Conservation (phyloP, 2,113 vertebrate species). For the Crotalus helleri region DNA sequence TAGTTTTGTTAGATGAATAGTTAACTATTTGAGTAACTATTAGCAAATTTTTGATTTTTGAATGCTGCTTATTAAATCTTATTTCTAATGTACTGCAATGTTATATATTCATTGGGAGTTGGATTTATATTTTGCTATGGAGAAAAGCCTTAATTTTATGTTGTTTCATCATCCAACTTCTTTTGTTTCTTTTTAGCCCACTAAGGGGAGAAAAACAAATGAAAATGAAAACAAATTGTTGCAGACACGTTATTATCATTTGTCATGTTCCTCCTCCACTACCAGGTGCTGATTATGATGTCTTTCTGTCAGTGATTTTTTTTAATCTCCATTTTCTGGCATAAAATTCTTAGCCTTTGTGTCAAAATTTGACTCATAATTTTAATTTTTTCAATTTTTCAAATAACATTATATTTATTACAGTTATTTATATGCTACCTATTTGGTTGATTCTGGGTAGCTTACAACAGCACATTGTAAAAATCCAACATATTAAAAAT, state of each 20-base stretch:
- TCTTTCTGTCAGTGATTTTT: not conserved
- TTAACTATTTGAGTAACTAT: not conserved
- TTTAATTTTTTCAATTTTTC: not conserved
- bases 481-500: not conserved
- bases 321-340: not conserved
- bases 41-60: not conserved
- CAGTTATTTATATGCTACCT: not conserved
- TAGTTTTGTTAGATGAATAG: not conserved
- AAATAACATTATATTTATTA: not conserved
- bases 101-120: not conserved
- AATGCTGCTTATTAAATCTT: not conserved
- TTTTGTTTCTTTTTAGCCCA: not conserved
- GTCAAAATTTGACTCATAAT: not conserved
- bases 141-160: not conserved
- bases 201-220: slow-evolving; percentile 4
- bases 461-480: not conserved
- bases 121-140: not conserved
- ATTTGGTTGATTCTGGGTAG: not conserved
- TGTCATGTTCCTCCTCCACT: not conserved
- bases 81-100: not conserved
- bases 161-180: slow-evolving; percentile 5
- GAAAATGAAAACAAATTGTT: slow-evolving; percentile 3
- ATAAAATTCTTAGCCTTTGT: not conserved
- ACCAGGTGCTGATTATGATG: not conserved
- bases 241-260: slow-evolving; percentile 5